Evolutionary conservation across 2,113 vertebrate species (phyloP), one percentile per base, ranked within the genome.

Genomic region (Natator depressus): DNA sequence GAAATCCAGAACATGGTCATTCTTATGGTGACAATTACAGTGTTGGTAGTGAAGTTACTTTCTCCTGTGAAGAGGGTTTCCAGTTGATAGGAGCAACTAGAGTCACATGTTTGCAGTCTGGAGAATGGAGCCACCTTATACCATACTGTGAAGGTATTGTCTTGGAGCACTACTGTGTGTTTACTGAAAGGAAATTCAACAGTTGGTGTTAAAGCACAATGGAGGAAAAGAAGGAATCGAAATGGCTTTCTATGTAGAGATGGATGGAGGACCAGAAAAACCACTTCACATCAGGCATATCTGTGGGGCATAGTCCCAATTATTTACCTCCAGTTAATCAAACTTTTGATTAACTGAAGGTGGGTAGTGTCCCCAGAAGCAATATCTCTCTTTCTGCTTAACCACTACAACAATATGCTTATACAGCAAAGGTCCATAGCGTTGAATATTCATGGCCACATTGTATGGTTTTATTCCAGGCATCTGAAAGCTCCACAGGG

Each of bases 111-210:
- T 94, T 98, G 92, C 99, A 99, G 62, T 98, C 98, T 3, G 99
- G 99, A 95, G 94, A 94, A 86, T 99, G 99, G 99, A 98, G 97
- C 75, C 84, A 98, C 80, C 49, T 49, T 11, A 11, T 97, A 27
- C 99, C 99, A 0, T 97, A 98, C 82, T 99, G 99, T 98, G 98
- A 98, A 99, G 99, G 99, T 99, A 96, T 69, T 54, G 29, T 93
- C 84, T 65, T 81, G 50, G 25, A 25, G 19, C 8, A n/a, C 55
- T 14, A 24, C 7, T n/a, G 10, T 38, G 13, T n/a, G 19, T 9
- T 7, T 57, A 1, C 25, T 80, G 87, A 89, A 53, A 69, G 65
- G 47, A 38, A 10, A 46, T 20, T 49, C 89, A 82, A 25, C 87
- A 92, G 7, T 6, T 89, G 24, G 2, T 78, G 25, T n/a, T 72